These are phyloP conservation scores for Tympanoctomys barrerae DNA, from an alignment of 2,797 vertebrate genomes.

Conservation along the genomic window DNA sequence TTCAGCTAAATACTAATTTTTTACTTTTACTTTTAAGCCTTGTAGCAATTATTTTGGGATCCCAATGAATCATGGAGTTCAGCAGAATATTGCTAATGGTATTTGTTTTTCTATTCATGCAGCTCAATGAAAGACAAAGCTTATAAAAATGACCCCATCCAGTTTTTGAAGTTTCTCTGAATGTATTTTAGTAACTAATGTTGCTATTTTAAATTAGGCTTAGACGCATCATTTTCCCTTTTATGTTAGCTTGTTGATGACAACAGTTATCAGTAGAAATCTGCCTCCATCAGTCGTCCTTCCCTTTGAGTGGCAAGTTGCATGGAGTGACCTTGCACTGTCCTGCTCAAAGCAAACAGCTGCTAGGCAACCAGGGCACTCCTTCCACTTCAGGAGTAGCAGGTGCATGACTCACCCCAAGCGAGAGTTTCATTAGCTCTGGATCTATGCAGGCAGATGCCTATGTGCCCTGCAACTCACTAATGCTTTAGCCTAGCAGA, in stretches of 20 bases:
- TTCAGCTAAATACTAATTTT: background rate
- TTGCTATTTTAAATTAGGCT: constrained; percentile 38
- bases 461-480: background rate
- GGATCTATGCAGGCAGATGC: background rate
- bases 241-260: constrained; percentile 27
- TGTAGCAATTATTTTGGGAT: background rate
- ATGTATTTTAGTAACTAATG: background rate
- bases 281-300: background rate
- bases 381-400: constrained; percentile 59
- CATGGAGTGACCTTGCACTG: constrained; percentile 51
- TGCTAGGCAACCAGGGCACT: constrained; percentile 70
- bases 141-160: background rate
- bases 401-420: constrained; percentile 72
- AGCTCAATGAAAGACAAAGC: constrained; percentile 41
- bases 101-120: background rate
- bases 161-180: constrained; percentile 43
- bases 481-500: background rate
- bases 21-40: background rate
- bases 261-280: constrained; percentile 27
- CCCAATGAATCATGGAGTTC: background rate
- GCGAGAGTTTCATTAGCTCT: constrained; percentile 53
- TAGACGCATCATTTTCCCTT: constrained; percentile 27
- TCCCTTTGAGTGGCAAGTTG: constrained; percentile 40
- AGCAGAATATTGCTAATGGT: constrained; percentile 23
- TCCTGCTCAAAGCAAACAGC: constrained; percentile 3